Conservation (phyloP, 1,140 invertebrate species). For the Acromyrmex echinatior region DNA sequence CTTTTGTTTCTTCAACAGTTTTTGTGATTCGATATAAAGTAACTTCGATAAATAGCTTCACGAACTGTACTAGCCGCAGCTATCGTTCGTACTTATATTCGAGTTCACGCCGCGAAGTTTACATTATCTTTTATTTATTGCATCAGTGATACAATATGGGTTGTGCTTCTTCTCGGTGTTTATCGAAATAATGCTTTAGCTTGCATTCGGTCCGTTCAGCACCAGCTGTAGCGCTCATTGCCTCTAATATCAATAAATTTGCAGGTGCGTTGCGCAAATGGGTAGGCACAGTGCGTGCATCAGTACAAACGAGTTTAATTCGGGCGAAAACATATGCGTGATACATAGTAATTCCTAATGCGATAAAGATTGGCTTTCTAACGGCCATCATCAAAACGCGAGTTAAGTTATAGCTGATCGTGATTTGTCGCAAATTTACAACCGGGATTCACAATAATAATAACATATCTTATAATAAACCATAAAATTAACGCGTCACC, state of each 20-base stretch:
- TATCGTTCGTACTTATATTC: slow-evolving; percentile 52
- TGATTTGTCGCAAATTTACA: slow-evolving; percentile 8
- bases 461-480: slow-evolving; percentile 17
- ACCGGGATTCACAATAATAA: neutral
- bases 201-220: slow-evolving; percentile 67
- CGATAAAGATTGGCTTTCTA: slow-evolving; percentile 40
- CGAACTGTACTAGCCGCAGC: slow-evolving; percentile 17
- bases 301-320: slow-evolving; percentile 68
- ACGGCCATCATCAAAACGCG: neutral
- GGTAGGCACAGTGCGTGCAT: slow-evolving; percentile 65
- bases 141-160: slow-evolving; percentile 54
- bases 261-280: slow-evolving; percentile 71
- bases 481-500: slow-evolving; percentile 46
- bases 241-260: slow-evolving; percentile 76
- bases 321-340: slow-evolving; percentile 51
- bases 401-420: neutral
- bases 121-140: slow-evolving; percentile 62
- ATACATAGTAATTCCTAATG: slow-evolving; percentile 13
- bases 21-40: slow-evolving; percentile 27
- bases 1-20: slow-evolving; percentile 12
- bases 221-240: slow-evolving; percentile 72
- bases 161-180: slow-evolving; percentile 39
- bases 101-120: slow-evolving; percentile 44
- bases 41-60: slow-evolving; percentile 36
- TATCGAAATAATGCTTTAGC: slow-evolving; percentile 65